Evolutionary conservation across 2,888 invertebrate genomes (phyloP), one percentile per base, ranked within the genome.

Genomic region (Eulithis prunata): DNA sequence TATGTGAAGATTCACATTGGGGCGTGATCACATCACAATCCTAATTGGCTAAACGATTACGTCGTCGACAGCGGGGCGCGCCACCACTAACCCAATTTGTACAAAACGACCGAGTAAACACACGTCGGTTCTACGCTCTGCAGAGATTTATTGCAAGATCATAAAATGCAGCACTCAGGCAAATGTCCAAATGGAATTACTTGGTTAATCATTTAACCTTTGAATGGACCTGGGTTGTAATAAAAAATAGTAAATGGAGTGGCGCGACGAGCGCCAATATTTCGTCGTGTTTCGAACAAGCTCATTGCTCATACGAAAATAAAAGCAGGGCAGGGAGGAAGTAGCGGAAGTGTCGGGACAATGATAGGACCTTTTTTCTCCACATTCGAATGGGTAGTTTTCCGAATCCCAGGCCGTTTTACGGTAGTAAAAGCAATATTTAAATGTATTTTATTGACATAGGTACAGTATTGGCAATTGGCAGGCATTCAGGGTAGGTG

Each of bases 1-100:
- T 82, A 88, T 83, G 80, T 78, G 78, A 82, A 83, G 88, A 87
- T 83, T 83, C 80, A 78, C 81, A 76, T 74, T 75, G 78, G 83
- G 83, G 83, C 77, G 85, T 85, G 86, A 87, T 86, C 86, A 80
- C 83, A 83, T 84, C 87, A 82, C 78, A 78, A 77, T 78, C 82
- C 81, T 85, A 87, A 87, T 87, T 86, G 85, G 82, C 81, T 82
- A 85, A 86, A 84, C 86, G 86, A 89, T 89, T 87, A 90, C 83
- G 85, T 81, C 83, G 85, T 80, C 78, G 83, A 78, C 79, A 78
- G 82, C 85, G 81, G 81, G 85, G 69, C 66, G 70, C 73, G 70
- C 65, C 81, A 84, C 84, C 85, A 83, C 85, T 90, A 89, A 90
- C 88, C 89, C 86, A 90, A 89, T 91, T 91, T 87, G 84, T 79